Evolutionary conservation across 2,113 vertebrate genomes (phyloP).

Genomic region (Halcyon malimbica): DNA sequence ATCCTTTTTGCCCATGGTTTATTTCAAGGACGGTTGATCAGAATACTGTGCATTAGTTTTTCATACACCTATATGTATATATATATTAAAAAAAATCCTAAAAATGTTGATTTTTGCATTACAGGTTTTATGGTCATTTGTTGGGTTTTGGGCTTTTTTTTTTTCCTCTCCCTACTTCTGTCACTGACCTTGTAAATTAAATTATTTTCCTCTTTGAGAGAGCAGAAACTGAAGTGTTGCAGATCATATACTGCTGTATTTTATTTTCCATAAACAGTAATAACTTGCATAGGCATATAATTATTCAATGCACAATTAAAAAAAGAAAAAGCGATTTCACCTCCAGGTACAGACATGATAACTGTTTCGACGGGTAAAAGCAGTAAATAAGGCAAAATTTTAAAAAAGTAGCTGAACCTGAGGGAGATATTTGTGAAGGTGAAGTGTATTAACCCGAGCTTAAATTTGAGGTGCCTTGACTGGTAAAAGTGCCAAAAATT

Average conservation of each 20-base stretch:
- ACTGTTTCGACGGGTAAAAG: neutral
- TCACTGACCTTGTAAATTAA: neutral
- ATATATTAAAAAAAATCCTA: neutral
- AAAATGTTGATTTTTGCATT: neutral
- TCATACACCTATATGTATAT: neutral
- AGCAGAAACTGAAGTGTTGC: neutral
- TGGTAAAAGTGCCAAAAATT: neutral
- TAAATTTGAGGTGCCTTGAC: neutral
- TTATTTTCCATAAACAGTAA: neutral
- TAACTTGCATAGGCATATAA: neutral
- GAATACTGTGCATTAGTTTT: neutral
- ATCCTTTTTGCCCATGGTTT: neutral
- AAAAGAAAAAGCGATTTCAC: neutral
- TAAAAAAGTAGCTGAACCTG: neutral
- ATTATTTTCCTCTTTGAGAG: neutral
- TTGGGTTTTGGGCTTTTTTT: neutral
- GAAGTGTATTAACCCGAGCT: neutral
- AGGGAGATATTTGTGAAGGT: neutral
- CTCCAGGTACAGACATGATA: neutral
- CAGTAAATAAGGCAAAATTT: neutral
- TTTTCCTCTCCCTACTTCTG: neutral
- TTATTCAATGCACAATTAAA: neutral
- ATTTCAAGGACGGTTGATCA: slow-evolving; percentile 6
- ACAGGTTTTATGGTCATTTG: neutral
- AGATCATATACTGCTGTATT: neutral